These are phyloP conservation scores for Megalonaias nervosa DNA, from an alignment of 1,140 invertebrate genomes.

Conservation along the genomic window DNA sequence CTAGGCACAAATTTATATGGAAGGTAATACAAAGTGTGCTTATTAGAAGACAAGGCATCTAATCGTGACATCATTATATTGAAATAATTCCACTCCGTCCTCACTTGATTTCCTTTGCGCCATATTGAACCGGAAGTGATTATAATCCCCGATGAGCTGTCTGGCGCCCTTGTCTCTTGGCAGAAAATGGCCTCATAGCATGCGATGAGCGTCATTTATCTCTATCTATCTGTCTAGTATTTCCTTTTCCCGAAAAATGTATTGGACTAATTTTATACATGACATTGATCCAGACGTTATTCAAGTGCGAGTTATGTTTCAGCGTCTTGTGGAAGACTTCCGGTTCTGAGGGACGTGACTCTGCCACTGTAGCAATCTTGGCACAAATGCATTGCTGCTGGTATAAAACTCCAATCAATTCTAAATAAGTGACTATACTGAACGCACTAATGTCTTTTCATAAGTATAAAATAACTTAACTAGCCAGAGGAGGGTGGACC, in stretches of 20 bases:
- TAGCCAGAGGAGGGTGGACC: too few species aligned
- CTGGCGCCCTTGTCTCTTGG: neutral
- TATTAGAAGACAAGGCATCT: too few species aligned
- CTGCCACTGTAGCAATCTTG: too few species aligned
- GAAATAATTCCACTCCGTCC: too few species aligned
- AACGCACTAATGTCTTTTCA: too few species aligned
- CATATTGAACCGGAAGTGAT: constrained; percentile 13
- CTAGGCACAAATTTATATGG: too few species aligned
- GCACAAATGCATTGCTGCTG: too few species aligned
- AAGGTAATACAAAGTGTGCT: too few species aligned
- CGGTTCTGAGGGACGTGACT: neutral
- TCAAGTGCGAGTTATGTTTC: constrained; percentile 16
- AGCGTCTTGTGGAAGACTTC: constrained; percentile 9
- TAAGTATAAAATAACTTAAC: too few species aligned
- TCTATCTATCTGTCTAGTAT: constrained; percentile 16
- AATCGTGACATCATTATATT: too few species aligned
- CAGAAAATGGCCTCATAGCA: constrained; percentile 13
- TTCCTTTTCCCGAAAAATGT: constrained; percentile 27
- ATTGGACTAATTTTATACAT: constrained; percentile 5
- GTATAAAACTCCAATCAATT: too few species aligned
- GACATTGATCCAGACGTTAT: constrained; percentile 11
- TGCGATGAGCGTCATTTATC: constrained; percentile 26
- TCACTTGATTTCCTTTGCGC: constrained; percentile 6
- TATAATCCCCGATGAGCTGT: constrained; percentile 17
- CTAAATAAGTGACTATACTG: too few species aligned